These are phyloP conservation scores for Brachystomella parvula DNA, from an alignment of 1,140 invertebrate species.

Conservation along the genomic window DNA sequence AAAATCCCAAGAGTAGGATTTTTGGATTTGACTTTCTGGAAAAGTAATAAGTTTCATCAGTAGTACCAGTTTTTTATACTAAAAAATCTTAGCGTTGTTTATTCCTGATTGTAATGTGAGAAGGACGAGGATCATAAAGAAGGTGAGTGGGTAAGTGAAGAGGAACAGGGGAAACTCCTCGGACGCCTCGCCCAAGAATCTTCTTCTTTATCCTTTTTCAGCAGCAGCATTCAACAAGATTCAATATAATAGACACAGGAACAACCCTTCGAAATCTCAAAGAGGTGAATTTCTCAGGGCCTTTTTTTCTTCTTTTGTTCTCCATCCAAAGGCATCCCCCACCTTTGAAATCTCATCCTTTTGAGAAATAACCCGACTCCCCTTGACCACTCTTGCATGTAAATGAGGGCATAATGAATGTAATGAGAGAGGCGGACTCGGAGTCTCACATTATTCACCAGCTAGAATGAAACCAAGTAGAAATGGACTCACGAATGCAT, in stretches of 20 bases:
- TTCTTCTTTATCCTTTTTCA: too few relatives aligned
- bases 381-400: slow-evolving; percentile 20
- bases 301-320: slow-evolving; percentile 16
- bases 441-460: too few relatives aligned
- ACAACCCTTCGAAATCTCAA: too few relatives aligned
- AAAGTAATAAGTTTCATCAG: too few relatives aligned
- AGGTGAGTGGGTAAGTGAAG: background rate
- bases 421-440: slow-evolving; percentile 14
- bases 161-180: too few relatives aligned
- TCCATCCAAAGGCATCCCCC: background rate
- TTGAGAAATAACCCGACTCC: background rate
- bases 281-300: slow-evolving; percentile 1
- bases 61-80: background rate
- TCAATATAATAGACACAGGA: too few relatives aligned
- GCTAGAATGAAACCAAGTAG: too few relatives aligned
- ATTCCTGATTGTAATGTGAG: slow-evolving; percentile 2
- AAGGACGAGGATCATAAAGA: background rate
- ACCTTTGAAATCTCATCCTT: background rate
- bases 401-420: slow-evolving; percentile 29
- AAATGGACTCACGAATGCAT: too few relatives aligned
- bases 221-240: too few relatives aligned
- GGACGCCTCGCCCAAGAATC: slow-evolving; percentile 2
- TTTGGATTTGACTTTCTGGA: background rate
- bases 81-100: background rate
- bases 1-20: background rate